Evolutionary conservation across 2,113 vertebrate species (phyloP).

Genomic region (Sakesphorus luctuosus): DNA sequence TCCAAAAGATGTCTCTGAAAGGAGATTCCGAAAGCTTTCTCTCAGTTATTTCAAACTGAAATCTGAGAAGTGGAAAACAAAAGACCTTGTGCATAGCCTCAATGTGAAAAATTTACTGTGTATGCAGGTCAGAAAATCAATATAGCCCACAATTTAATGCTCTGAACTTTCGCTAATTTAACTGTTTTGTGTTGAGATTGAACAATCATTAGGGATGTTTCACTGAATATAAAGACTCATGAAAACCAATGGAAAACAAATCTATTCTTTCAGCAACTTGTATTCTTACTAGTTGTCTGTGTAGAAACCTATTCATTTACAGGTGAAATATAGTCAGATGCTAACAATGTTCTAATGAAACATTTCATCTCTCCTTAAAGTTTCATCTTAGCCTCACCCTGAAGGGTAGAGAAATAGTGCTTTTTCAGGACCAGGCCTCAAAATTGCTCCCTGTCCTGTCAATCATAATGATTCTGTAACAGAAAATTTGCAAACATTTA

Average conservation of each 20-base stretch:
- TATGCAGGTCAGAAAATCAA: conserved; percentile 52
- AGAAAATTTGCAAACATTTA: not conserved
- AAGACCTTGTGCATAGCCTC: conserved; percentile 17
- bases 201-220: not conserved
- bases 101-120: conserved; percentile 30
- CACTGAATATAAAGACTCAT: not conserved
- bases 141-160: conserved; percentile 43
- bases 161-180: conserved; percentile 38
- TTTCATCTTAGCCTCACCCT: not conserved
- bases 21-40: conserved; percentile 42
- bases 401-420: not conserved
- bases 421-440: not conserved
- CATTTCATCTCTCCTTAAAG: not conserved
- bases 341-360: not conserved
- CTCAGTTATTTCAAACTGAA: conserved; percentile 33
- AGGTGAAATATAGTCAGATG: not conserved
- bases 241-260: conserved; percentile 5
- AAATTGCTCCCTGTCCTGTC: not conserved
- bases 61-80: conserved; percentile 24
- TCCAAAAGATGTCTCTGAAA: conserved; percentile 24
- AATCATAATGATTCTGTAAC: not conserved
- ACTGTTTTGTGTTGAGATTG: conserved; percentile 24
- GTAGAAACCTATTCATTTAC: not conserved
- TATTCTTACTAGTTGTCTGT: not conserved
- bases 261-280: not conserved